Base-by-base conservation (phyloP, 2,113 vertebrate species). In the Terrapene triunguis region DNA sequence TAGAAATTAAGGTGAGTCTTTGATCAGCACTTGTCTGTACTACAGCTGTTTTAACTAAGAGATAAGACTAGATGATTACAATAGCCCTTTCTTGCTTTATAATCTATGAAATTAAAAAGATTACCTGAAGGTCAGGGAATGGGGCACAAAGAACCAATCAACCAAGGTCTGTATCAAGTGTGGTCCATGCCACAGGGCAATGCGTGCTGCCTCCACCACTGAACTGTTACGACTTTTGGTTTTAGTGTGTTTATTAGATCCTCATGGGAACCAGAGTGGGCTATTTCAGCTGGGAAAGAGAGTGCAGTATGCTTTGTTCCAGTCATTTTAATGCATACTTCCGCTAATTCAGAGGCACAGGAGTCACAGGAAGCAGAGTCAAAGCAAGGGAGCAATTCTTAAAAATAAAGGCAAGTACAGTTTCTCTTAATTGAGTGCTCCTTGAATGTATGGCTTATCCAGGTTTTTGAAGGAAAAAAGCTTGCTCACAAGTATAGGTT, bases 161-260 rank as follows among this genome's bases (percentile, higher is more conserved):
- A 76, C 27, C 32, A 51, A 93, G 87, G 54, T 81, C 79, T 85
- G 96, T 91, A 65, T 74, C 79, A 95, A 87, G 57, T 42, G 83
- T 90, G 57, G 16, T 69, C 50, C 24, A 1, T 35, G 44, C 53
- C 80, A 44, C 10, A 29, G 35, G 92, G 47, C 78, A 86, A 57
- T 1, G 32, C 50, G 9, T 76, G 47, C 32, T 0, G 0, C 85
- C 82, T 90, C 74, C 81, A 53, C 9, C 88, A 69, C 81, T 25
- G 47, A 94, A 74, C 0, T 6, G 21, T 81, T 90, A 84, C 74
- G 80, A 25, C n/a, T 89, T 96, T 91, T 35, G n/a, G 74, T 92
- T 74, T 82, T 69, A 90, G 32, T 72, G 8, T 78, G 38, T 50
- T 84, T 24, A 48, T 94, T 88, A 35, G 8, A 48, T 53, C 38